phyloP scores from a whole-genome alignment of 1,140 invertebrate species.

The Sminthurinus signatus region DNA sequence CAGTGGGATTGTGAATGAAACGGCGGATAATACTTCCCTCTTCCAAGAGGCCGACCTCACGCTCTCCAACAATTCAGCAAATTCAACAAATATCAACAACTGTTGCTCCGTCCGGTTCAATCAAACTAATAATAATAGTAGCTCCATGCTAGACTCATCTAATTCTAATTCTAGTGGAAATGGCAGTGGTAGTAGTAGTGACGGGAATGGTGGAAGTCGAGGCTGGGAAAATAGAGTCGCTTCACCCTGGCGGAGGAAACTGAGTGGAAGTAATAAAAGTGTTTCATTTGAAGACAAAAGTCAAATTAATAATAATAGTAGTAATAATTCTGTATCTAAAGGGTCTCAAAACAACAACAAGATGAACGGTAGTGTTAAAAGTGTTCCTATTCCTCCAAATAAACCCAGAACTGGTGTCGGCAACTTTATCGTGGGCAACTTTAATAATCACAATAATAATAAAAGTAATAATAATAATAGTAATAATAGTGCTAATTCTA shows the following conservation, averaged over 20 bases:
- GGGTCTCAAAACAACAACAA: too few relatives aligned
- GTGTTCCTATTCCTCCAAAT: too few relatives aligned
- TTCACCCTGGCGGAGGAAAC: neutral
- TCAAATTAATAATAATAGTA: neutral
- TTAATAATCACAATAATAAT: neutral
- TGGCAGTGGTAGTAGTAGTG: neutral
- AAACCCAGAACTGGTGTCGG: too few relatives aligned
- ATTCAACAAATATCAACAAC: slow-evolving; percentile 6
- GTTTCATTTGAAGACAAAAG: slow-evolving; percentile 7
- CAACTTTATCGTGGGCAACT: too few relatives aligned
- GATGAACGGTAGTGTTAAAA: neutral
- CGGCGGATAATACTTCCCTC: slow-evolving; percentile 60
- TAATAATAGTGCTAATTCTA: too few relatives aligned
- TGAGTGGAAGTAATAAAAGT: slow-evolving; percentile 6
- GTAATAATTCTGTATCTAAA: too few relatives aligned
- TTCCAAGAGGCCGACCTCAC: slow-evolving; percentile 53
- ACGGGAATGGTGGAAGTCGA: neutral
- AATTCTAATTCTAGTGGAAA: slow-evolving; percentile 1
- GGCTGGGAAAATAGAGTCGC: slow-evolving; percentile 5
- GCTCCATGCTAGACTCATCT: too few relatives aligned
- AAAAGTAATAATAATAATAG: neutral
- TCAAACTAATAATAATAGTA: neutral
- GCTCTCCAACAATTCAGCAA: neutral
- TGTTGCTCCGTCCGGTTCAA: slow-evolving; percentile 28
- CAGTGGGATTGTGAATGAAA: slow-evolving; percentile 66